These are phyloP conservation scores for Larimichthys polyactis DNA, from an alignment of 2,113 vertebrate genomes.

Conservation along the genomic window DNA sequence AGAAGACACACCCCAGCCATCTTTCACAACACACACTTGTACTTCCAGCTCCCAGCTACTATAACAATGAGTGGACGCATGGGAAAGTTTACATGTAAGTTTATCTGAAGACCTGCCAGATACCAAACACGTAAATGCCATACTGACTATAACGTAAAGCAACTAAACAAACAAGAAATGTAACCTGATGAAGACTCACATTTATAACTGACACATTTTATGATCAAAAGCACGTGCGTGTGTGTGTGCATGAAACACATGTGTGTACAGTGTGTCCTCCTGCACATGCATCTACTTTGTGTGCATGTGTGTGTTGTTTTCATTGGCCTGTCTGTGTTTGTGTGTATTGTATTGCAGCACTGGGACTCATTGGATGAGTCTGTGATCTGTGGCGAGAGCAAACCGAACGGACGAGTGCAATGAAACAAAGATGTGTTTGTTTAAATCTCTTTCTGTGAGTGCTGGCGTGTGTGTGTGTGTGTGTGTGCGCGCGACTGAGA, in stretches of 20 bases:
- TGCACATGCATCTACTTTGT: conserved; percentile 20
- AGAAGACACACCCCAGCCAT: conserved; percentile 1
- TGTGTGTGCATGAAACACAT: not conserved
- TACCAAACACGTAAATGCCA: not conserved
- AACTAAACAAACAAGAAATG: conserved; percentile 7
- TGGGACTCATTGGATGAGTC: conserved; percentile 24
- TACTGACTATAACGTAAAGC: too few species aligned
- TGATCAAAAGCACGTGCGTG: not conserved
- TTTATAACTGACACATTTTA: not conserved
- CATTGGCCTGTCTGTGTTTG: conserved; percentile 11
- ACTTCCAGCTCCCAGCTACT: not conserved
- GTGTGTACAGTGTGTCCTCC: not conserved
- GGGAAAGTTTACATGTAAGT: not conserved
- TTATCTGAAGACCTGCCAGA: not conserved
- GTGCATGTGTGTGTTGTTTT: conserved; percentile 12
- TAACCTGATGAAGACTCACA: not conserved
- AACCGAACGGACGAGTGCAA: conserved; percentile 47
- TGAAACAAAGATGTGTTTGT: conserved; percentile 64
- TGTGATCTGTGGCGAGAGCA: conserved; percentile 43
- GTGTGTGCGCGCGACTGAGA: not conserved
- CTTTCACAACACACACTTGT: conserved; percentile 5
- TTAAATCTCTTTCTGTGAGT: conserved; percentile 36
- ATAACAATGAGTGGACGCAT: not conserved
- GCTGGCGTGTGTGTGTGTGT: not conserved
- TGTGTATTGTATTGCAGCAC: conserved; percentile 23